These are phyloP conservation scores for Mactromeris polynyma DNA, from an alignment of 2,888 invertebrate species.

Conservation along the genomic window DNA sequence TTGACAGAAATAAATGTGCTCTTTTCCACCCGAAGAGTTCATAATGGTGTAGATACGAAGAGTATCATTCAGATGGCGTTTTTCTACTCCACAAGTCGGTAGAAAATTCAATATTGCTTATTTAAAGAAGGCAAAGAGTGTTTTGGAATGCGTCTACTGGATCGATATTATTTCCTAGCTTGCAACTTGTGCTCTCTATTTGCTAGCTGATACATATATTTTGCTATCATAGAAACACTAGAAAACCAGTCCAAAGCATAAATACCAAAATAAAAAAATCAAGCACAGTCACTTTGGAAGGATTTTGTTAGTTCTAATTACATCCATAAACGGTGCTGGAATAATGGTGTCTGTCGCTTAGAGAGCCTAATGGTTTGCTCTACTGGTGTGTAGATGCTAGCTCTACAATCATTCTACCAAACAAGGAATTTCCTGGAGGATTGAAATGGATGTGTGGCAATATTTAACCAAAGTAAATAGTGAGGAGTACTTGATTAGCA, in stretches of 20 bases:
- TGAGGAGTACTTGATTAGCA: not conserved
- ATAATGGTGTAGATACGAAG: not conserved
- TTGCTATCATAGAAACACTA: not conserved
- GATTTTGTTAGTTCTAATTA: not conserved
- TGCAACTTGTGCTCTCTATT: constrained; percentile 31
- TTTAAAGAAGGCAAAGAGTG: constrained; percentile 41
- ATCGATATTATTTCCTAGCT: constrained; percentile 32
- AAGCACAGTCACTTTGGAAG: constrained; percentile 4
- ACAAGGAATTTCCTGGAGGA: not conserved
- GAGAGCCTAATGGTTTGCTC: not conserved
- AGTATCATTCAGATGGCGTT: not conserved
- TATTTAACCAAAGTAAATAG: constrained; percentile 9
- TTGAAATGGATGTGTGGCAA: not conserved
- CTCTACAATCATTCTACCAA: not conserved
- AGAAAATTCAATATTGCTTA: constrained; percentile 44
- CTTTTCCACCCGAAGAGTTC: not conserved
- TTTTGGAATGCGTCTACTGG: constrained; percentile 40
- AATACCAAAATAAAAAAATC: constrained; percentile 2
- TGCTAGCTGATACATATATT: not conserved
- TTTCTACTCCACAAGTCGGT: constrained; percentile 27
- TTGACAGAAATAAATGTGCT: not conserved
- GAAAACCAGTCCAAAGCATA: not conserved
- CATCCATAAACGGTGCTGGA: not conserved
- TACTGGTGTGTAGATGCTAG: not conserved
- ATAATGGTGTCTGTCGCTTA: not conserved